Evolutionary conservation across 2,113 vertebrate genomes (phyloP), one percentile per base, ranked within the genome.

Genomic region (Anguilla japonica): DNA sequence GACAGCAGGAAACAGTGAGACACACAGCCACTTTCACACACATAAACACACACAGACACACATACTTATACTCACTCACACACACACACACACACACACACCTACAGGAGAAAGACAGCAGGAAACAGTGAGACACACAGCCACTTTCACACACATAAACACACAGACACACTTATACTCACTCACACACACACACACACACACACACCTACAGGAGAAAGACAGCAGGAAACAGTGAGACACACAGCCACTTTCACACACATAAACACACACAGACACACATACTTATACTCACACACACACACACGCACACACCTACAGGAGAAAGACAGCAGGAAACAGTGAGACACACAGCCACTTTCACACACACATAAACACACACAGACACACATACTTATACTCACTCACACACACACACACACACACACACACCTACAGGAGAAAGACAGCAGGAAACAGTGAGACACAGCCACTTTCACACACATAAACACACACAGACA

Each of bases 281-380:
- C 43, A 90, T 79, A 92, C 87, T 88, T 18, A 89, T 0, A 46
- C 41, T 71, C 56, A 71, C 79, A 82, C 85, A 86, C 57, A 60
- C 57, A 14, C 7, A 16, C 14, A 16, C 57, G 2, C 57, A 60
- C 34, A 34, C 34, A 34, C 34, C 34, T 34, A 34, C 34, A 34
- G 34, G 34, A 34, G 89, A 90, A 87, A 87, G 34, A 86, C 78
- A 89, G 40, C 57, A 6, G 41, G 56, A 60, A 81, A 83, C 16
- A 83, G 50, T 8, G 53, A 41, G 46, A 34, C 34, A 46, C 50
- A 1, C 15, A 81, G 1, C 7, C 29, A 85, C 83, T 91, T 82
- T 79, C 84, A 67, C 14, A 78, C 84, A 67, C 14, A 78, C 80
- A 34, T 34, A 34, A 34, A 34, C 34, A 34, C 34, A 34, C 34